Evolutionary conservation across 2,113 vertebrate species (phyloP), one percentile per base, ranked within the genome.

Genomic region (Sarotherodon lohbergeri): DNA sequence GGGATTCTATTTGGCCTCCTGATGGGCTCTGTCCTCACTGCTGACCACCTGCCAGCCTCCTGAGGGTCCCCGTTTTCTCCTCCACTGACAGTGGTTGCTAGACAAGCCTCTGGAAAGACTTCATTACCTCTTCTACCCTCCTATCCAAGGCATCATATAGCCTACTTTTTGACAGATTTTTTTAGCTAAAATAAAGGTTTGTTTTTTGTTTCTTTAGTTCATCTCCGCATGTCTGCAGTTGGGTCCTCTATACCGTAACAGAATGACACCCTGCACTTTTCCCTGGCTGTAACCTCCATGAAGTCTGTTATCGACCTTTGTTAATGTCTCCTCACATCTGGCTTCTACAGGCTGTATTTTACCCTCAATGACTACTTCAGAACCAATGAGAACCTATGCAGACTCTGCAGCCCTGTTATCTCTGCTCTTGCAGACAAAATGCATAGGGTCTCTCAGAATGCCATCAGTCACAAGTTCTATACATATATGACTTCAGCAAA

Each of bases 201-300:
- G 57, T 10, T 34, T 61, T 17, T 32, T 59, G 56, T 59, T 59
- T 32, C 56, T 59, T 6, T 32, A 61, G 8, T 9, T 61, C 5
- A 32, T 61, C 57, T 9, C 57, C 4, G 4, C 10, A 1, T 2
- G 29, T 34, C 14, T 32, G 29, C 57, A 32, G 14, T 61, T 61
- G 29, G 57, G 57, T 34, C 34, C 34, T 68, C 10, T 68, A 43
- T 29, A 10, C 22, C 36, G 5, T 81, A 24, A 27, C 17, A 16
- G 41, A 39, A 63, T 82, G 84, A 63, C 24, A 19, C 9, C 22
- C 22, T 22, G 22, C 22, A 57, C 63, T 85, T 24, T 89, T 89
- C 94, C 94, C 95, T 94, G 91, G 89, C 89, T 68, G 80, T 91
- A 92, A 94, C 93, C 95, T 92, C 93, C 71, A 29, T 12, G 22